These are phyloP conservation scores for Fratercula arctica DNA, from an alignment of 2,797 vertebrate genomes.

Conservation along the genomic window DNA sequence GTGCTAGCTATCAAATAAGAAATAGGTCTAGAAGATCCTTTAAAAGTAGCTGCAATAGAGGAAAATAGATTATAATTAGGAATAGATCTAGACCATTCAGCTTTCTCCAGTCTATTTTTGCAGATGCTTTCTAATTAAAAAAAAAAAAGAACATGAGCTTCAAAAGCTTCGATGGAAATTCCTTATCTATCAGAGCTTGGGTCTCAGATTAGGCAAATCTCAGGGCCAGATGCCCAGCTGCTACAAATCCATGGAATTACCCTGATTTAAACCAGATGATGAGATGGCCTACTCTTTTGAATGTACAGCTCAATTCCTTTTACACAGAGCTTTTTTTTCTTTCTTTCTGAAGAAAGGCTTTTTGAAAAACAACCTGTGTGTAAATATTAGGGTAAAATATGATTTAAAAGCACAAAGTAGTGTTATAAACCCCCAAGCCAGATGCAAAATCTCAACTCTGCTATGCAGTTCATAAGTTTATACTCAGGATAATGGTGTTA, in stretches of 20 bases:
- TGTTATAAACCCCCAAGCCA: not conserved
- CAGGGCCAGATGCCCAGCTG: not conserved
- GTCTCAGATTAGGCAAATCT: not conserved
- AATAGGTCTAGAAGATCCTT: not conserved
- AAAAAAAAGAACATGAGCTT: not conserved
- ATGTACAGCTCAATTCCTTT: not conserved
- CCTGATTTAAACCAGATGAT: not conserved
- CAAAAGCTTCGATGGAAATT: not conserved
- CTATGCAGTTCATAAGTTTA: not conserved
- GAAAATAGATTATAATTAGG: not conserved
- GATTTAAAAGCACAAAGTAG: not conserved
- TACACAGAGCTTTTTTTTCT: not conserved
- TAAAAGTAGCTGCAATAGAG: not conserved
- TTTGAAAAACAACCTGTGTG: not conserved
- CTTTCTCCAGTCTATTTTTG: not conserved
- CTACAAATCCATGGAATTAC: not conserved
- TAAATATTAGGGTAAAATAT: not conserved
- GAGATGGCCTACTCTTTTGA: not conserved
- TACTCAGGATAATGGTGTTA: not conserved
- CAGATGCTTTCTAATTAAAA: not conserved
- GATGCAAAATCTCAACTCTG: not conserved
- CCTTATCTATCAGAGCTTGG: not conserved
- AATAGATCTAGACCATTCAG: not conserved
- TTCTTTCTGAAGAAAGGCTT: not conserved
- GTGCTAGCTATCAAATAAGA: not conserved